Evolutionary conservation across 2,888 invertebrate species (phyloP), one percentile per base, ranked within the genome.

Genomic region (Drosophila ezoana): DNA sequence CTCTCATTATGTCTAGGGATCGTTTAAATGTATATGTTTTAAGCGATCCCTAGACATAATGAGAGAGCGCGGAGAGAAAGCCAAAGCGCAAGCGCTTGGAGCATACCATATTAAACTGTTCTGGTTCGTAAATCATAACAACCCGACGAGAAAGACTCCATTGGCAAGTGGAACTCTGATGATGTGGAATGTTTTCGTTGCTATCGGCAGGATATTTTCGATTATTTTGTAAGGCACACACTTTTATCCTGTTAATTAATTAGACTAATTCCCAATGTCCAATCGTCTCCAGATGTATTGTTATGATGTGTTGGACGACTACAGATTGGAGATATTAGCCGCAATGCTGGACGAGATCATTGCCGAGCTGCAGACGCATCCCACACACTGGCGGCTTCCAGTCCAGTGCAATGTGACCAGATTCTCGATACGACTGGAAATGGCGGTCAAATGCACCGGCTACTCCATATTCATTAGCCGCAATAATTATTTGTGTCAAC

Each of bases 251-350:
- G n/a, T n/a, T n/a, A n/a, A n/a, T n/a, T n/a, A n/a, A n/a, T n/a
- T n/a, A n/a, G n/a, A n/a, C n/a, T n/a, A n/a, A n/a, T n/a, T n/a
- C n/a, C n/a, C n/a, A n/a, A n/a, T n/a, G n/a, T n/a, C n/a, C n/a
- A n/a, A n/a, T n/a, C n/a, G n/a, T n/a, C n/a, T n/a, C n/a, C n/a
- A 0, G 97, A 97, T 96, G 94, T 97, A 98, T 91, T 97, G 97
- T 91, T 97, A 95, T 92, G 95, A 95, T 81, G 95, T 98, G 8
- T 93, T 98, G n/a, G 95, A 95, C 72, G 94, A 95, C 43, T 94
- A 95, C 89, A 94, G 97, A 87, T 93, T 97, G 79, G 93, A 95
- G 68, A 94, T 96, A 58, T 93, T 98, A 74, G 95, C 95, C 60
- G 93, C 93, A 5, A 94, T 95, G 78, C 90, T 96, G 51, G 93